Conservation (phyloP, 2,113 vertebrate genomes). For the Choloepus hoffmanni region DNA sequence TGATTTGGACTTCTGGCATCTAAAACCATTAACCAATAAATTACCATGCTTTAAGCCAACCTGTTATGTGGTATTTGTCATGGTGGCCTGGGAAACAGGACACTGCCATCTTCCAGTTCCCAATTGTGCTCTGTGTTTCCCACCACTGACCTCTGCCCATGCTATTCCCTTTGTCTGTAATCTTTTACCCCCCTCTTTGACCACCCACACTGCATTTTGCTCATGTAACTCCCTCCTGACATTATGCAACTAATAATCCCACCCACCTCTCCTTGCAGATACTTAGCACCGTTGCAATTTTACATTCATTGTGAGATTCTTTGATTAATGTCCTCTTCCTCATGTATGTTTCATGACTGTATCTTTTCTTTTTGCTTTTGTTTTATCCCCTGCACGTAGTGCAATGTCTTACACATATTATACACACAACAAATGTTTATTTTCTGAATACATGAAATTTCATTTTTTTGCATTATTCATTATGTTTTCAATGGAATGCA, state of each 20-base stretch:
- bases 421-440: background rate
- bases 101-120: background rate
- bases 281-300: background rate
- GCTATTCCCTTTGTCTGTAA: background rate
- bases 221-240: fast-evolving
- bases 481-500: background rate
- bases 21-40: too few relatives aligned
- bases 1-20: too few relatives aligned
- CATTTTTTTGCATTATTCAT: background rate
- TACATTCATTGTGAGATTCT: background rate
- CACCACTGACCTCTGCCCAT: background rate
- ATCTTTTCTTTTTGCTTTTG: background rate
- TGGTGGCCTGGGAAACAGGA: too few relatives aligned
- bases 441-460: background rate
- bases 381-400: background rate
- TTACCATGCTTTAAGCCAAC: too few relatives aligned
- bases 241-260: background rate
- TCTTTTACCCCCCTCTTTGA: background rate
- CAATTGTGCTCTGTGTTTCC: background rate
- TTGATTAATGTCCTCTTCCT: background rate
- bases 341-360: background rate
- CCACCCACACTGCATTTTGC: background rate
- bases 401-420: background rate
- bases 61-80: too few relatives aligned
- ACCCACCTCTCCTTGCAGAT: background rate